phyloP scores from a whole-genome alignment of 2,797 vertebrate species.

The Hylomyscus alleni region DNA sequence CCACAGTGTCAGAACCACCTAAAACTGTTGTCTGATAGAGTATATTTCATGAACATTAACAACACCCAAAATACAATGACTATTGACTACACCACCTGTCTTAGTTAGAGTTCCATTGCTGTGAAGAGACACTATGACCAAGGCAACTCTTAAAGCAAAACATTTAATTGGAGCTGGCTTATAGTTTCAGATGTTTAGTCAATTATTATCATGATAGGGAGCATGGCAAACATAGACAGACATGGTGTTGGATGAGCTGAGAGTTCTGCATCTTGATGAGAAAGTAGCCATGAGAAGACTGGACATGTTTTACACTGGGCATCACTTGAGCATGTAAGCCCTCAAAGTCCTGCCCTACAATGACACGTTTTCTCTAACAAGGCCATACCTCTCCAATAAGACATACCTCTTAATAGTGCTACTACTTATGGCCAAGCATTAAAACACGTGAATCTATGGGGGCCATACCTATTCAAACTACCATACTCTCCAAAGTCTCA shows the following conservation, averaged over 20 bases:
- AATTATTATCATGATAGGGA: not conserved
- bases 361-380: not conserved
- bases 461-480: not conserved
- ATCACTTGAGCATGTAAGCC: not conserved
- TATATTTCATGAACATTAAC: not conserved
- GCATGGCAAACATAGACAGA: not conserved
- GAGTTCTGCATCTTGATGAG: not conserved
- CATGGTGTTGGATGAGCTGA: not conserved
- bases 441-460: not conserved
- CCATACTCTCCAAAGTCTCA: not conserved
- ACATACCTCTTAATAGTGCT: not conserved
- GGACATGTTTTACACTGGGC: not conserved
- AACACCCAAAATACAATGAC: not conserved
- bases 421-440: not conserved
- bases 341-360: not conserved
- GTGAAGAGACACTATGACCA: not conserved
- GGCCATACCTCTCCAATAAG: not conserved
- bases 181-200: not conserved
- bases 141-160: not conserved
- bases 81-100: not conserved
- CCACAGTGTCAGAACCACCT: not conserved
- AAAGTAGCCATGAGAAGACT: not conserved
- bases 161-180: not conserved
- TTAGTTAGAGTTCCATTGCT: not conserved
- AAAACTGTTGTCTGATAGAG: not conserved